Base-by-base conservation (phyloP, 2,113 vertebrate species). In the Desmodus rotundus region DNA sequence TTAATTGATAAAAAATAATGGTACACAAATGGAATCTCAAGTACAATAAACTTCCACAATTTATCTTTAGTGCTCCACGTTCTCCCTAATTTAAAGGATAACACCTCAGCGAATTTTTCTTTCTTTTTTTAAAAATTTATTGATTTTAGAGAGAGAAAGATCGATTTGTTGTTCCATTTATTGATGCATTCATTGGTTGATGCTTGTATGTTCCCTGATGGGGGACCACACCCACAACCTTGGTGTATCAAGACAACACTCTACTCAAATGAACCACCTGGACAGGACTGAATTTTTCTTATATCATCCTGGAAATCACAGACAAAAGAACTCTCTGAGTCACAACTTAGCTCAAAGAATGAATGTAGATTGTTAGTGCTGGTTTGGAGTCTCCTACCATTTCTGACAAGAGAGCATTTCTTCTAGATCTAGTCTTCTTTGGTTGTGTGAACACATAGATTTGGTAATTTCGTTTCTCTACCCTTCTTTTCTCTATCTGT, bases 41-140 rank as follows among this genome's bases (percentile, higher is more conserved):
- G 63, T 88, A 70, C 85, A 14, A 68, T 76, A 74, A 72, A 33
- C 26, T 77, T 70, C 76, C 70, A 93, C 17, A 80, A 58, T 28
- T 72, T 67, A 58, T 80, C 67, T 89, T 91, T 54, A 94, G 20
- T 89, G 16, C 5, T 95, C 17, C 33, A 43, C 43, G 9, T 54
- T 95, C 84, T 81, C 43, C 77, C 91, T 80, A 87, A 92, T 76
- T 65, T 58, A 88, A 89, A 91, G 24, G 24, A 80, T 58, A 94
- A 73, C 67, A 68, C 38, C n/a, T 65, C 28, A 80, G 15, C 56
- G 47, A 87, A 73, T 70, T 89, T 94, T 95, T 72, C 74, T 68
- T 95, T 63, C 19, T 58, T 61, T 61, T 63, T 63, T 28, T 28
- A 63, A n/a, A n/a, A n/a, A 63, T 31, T 63, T 63, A 63, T 63